A percentile compares a stretch with the other conserved stretches of the same genome.
These are phyloP conservation scores for Apocheima hispidaria DNA, from an alignment of 2,888 invertebrate genomes.

Conservation along the genomic window DNA sequence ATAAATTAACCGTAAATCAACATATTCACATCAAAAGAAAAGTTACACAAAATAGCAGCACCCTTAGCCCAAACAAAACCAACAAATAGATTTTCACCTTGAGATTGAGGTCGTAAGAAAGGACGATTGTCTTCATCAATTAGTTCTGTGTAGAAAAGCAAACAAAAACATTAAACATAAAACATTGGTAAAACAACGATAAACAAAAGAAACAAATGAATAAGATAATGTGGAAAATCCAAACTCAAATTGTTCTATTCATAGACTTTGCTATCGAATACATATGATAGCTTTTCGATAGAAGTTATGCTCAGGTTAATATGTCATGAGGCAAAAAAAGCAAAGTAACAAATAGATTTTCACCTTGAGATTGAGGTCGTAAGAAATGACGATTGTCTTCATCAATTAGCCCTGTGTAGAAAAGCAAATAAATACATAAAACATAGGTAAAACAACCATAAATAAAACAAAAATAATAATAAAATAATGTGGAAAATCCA, in stretches of 20 bases:
- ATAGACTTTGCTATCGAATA: too few species aligned
- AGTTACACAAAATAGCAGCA: background rate
- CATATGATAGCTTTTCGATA: too few species aligned
- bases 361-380: slow-evolving; percentile 66
- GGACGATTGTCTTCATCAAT: slow-evolving; percentile 36
- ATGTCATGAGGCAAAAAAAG: too few species aligned
- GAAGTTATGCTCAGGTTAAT: too few species aligned
- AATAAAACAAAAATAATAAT: background rate
- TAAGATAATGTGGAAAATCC: background rate
- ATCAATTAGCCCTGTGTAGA: slow-evolving; percentile 60
- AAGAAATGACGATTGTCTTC: slow-evolving; percentile 16
- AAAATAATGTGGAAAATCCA: background rate
- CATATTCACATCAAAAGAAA: background rate
- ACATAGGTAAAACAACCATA: slow-evolving; percentile 8
- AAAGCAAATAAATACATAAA: slow-evolving; percentile 47
- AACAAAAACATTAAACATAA: slow-evolving; percentile 45
- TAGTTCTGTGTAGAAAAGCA: slow-evolving; percentile 61
- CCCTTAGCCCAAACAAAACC: background rate
- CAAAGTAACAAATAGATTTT: slow-evolving; percentile 38
- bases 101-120: slow-evolving; percentile 49
- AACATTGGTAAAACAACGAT: slow-evolving; percentile 10
- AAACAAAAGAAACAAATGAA: background rate
- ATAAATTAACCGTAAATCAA: background rate
- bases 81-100: slow-evolving; percentile 61
- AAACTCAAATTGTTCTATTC: background rate